phyloP scores from a whole-genome alignment of 2,113 vertebrate species.

The Himantopus leucocephalus region DNA sequence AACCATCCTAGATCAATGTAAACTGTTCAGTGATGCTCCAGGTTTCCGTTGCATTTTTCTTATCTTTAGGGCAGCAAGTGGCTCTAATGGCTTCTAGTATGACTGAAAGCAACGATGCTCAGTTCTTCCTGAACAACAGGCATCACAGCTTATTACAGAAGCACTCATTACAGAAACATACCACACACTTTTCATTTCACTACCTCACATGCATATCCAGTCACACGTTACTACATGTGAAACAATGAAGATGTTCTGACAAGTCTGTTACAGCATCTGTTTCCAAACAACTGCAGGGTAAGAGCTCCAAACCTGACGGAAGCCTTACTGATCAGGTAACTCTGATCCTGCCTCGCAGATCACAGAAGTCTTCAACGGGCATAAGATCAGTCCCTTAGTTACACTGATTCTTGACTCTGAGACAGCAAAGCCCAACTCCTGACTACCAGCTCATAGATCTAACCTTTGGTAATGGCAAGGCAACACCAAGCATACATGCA shows the following conservation, averaged over 20 bases:
- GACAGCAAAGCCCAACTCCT: background rate
- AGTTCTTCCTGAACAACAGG: background rate
- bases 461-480: background rate
- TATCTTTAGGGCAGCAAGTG: background rate
- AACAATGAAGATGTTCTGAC: background rate
- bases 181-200: background rate
- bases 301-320: background rate
- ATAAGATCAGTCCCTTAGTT: background rate
- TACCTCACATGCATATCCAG: background rate
- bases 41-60: background rate
- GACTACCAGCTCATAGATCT: background rate
- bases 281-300: background rate
- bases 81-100: background rate
- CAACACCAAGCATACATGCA: background rate
- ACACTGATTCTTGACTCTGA: background rate
- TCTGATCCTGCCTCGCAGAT: background rate
- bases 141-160: background rate
- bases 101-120: background rate
- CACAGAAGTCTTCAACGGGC: background rate
- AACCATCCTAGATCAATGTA: background rate
- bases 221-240: background rate
- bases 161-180: background rate
- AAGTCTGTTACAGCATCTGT: background rate
- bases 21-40: background rate
- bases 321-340: background rate